phyloP scores from a whole-genome alignment of 1,140 invertebrate genomes.

The Heterodera schachtii region DNA sequence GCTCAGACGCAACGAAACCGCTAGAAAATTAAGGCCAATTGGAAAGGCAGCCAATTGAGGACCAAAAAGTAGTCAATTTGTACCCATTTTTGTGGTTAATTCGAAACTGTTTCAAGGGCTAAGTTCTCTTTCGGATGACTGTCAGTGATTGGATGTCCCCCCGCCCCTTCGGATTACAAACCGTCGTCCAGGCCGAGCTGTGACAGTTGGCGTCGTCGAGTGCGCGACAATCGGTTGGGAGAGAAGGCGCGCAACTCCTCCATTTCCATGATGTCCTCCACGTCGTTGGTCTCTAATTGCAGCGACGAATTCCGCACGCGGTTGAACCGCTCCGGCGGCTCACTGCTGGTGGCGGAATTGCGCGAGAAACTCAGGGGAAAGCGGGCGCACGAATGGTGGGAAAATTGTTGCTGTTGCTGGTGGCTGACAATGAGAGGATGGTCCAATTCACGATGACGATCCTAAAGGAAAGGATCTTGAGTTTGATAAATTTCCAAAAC shows the following conservation, averaged over 20 bases:
- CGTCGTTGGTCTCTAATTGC: constrained; percentile 36
- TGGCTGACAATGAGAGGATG: not conserved
- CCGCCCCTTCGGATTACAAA: not conserved
- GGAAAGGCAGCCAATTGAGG: not conserved
- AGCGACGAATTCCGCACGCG: constrained; percentile 48
- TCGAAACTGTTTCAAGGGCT: no score
- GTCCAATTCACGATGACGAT: not conserved
- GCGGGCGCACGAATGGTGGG: not conserved
- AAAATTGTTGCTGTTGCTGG: no score
- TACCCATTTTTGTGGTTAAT: no score
- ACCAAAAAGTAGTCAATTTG: no score
- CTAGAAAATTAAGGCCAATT: constrained; percentile 5
- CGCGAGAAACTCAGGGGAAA: constrained; percentile 1
- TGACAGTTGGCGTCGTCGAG: constrained; percentile 42
- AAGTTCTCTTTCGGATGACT: not conserved
- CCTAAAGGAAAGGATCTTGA: not conserved
- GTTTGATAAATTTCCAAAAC: no score
- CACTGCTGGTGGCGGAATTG: constrained; percentile 22
- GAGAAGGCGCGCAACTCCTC: constrained; percentile 48
- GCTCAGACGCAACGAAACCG: constrained; percentile 31
- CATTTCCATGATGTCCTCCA: constrained; percentile 37
- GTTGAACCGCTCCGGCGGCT: constrained; percentile 41
- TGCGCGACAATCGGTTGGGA: constrained; percentile 41
- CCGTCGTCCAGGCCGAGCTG: constrained; percentile 43
- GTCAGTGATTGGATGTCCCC: not conserved